These are phyloP conservation scores for Dioctria rufipes DNA, from an alignment of 2,888 invertebrate genomes.

Conservation along the genomic window DNA sequence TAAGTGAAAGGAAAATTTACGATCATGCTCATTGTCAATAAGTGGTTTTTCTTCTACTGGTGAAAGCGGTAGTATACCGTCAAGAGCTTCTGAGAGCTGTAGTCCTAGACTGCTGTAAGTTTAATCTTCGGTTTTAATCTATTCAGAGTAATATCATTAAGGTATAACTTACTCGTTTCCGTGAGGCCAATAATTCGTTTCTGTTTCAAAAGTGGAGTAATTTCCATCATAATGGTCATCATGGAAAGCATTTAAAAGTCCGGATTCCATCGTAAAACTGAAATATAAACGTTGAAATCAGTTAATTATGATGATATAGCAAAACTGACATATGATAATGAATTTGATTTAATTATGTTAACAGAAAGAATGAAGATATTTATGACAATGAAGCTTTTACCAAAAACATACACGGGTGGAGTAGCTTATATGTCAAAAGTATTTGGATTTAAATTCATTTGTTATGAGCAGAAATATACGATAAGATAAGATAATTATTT, in stretches of 20 bases:
- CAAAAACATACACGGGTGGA: no score
- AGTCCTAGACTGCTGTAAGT: slow-evolving; percentile 63
- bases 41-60: slow-evolving; percentile 62
- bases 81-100: slow-evolving; percentile 68
- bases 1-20: slow-evolving; percentile 35
- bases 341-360: no score
- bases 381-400: no score
- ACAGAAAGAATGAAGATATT: no score
- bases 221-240: slow-evolving; percentile 70
- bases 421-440: no score
- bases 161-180: slow-evolving; percentile 66
- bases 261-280: slow-evolving; percentile 67
- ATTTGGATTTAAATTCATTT: no score
- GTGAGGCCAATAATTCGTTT: slow-evolving; percentile 67
- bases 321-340: no score
- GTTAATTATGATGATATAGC: no score
- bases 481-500: no score
- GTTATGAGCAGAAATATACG: no score
- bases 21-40: slow-evolving; percentile 32
- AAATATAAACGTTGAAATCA: neutral
- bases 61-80: slow-evolving; percentile 68
- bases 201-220: slow-evolving; percentile 66
- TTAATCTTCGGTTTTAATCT: neutral
- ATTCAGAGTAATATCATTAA: neutral
- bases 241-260: slow-evolving; percentile 68